Percentiles rank a stretch among this genome's conserved stretches.
phyloP scores from a whole-genome alignment of 2,888 invertebrate genomes.

The Lacanobia wlatinum region DNA sequence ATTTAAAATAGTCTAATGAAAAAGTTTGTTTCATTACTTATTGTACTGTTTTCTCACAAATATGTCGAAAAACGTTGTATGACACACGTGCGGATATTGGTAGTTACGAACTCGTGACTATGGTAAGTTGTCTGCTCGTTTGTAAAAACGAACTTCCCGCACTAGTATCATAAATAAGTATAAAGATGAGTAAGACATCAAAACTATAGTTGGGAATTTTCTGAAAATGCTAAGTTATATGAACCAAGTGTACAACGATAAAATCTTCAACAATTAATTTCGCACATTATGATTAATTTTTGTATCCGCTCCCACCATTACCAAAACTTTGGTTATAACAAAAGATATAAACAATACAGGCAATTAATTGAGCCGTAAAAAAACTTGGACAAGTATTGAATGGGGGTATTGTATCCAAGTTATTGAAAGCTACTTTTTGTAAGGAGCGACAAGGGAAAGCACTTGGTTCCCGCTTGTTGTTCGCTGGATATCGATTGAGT shows the following conservation, averaged over 20 bases:
- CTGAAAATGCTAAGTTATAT: slow-evolving; percentile 8
- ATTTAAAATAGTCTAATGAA: too few species aligned
- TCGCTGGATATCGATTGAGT: slow-evolving; percentile 55
- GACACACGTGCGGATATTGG: too few species aligned
- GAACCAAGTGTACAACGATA: slow-evolving; percentile 5
- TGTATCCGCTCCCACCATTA: slow-evolving; percentile 49
- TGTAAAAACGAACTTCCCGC: too few species aligned
- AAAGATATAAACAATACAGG: slow-evolving; percentile 69
- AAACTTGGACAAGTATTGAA: slow-evolving; percentile 64
- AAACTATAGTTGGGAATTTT: neutral
- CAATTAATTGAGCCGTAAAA: slow-evolving; percentile 70
- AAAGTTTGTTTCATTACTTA: too few species aligned
- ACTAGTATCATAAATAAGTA: too few species aligned
- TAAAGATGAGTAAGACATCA: neutral
- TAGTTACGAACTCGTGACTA: too few species aligned
- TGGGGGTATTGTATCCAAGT: slow-evolving; percentile 66
- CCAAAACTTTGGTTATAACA: slow-evolving; percentile 50
- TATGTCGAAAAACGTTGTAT: too few species aligned
- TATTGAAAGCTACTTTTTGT: slow-evolving; percentile 70
- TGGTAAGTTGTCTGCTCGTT: too few species aligned
- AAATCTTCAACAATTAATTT: slow-evolving; percentile 57
- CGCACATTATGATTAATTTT: slow-evolving; percentile 48
- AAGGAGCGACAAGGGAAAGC: slow-evolving; percentile 73
- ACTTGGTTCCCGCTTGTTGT: slow-evolving; percentile 64
- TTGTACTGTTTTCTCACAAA: too few species aligned